These are phyloP conservation scores for Lithobius niger DNA, from an alignment of 1,140 invertebrate genomes.

Conservation along the genomic window DNA sequence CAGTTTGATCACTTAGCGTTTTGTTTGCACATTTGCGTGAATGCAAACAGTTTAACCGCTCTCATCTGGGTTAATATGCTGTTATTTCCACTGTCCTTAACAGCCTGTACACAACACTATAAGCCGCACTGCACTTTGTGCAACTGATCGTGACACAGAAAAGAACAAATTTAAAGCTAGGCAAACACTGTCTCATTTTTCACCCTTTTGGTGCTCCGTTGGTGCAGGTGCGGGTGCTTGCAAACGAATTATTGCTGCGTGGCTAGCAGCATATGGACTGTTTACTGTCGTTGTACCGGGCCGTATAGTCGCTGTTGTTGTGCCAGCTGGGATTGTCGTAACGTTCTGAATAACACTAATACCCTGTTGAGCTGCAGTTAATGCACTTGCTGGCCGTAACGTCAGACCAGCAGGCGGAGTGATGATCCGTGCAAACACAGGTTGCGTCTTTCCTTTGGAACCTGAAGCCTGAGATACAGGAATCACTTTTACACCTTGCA, in stretches of 20 bases:
- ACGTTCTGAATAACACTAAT: slow-evolving; percentile 8
- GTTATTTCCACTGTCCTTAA: no score
- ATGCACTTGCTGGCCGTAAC: not conserved
- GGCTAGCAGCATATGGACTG: not conserved
- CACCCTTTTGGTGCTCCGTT: no score
- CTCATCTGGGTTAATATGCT: no score
- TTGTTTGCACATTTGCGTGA: no score
- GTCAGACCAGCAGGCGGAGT: slow-evolving; percentile 26
- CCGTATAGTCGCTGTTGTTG: not conserved
- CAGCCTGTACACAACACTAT: no score
- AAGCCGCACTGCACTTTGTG: no score
- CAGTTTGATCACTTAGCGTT: no score
- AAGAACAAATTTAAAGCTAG: no score
- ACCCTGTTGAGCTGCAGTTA: not conserved
- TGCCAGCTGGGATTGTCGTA: not conserved
- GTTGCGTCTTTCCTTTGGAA: slow-evolving; percentile 25
- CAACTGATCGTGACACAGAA: no score
- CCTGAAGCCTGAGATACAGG: slow-evolving; percentile 9
- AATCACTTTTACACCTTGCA: slow-evolving; percentile 12
- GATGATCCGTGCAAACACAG: slow-evolving; percentile 30
- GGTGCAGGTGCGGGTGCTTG: not conserved
- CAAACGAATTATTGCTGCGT: slow-evolving; percentile 3
- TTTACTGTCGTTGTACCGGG: not conserved
- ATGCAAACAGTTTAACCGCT: no score
- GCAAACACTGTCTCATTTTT: no score